Conservation (phyloP, 2,113 vertebrate species). For the Rhinoderma darwinii region DNA sequence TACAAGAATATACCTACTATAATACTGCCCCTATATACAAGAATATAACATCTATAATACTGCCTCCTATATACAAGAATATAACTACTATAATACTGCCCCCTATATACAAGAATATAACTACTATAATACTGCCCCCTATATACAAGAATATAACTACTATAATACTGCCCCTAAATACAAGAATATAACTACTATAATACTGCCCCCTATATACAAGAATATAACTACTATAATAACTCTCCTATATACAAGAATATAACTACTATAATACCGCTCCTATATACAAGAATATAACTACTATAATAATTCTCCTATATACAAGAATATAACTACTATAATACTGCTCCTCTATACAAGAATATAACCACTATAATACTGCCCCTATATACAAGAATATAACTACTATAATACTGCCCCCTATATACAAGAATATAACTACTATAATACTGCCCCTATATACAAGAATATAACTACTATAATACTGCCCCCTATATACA, state of each 20-base stretch:
- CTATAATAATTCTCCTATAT: background rate
- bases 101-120: no score
- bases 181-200: background rate
- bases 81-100: constrained; percentile 1
- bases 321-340: no score
- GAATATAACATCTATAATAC: background rate
- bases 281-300: background rate
- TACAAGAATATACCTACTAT: no score
- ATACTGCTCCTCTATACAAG: background rate
- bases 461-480: background rate
- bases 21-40: no score
- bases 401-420: background rate
- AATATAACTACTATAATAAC: no score
- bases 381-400: background rate
- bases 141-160: no score
- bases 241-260: no score
- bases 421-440: no score
- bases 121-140: no score
- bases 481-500: background rate
- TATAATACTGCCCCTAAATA: background rate
- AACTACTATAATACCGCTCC: no score
- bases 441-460: background rate
- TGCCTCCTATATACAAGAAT: constrained; percentile 10
- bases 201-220: background rate
- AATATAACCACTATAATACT: no score